Base-by-base conservation (phyloP, 2,113 vertebrate genomes). In the Thymallus thymallus region DNA sequence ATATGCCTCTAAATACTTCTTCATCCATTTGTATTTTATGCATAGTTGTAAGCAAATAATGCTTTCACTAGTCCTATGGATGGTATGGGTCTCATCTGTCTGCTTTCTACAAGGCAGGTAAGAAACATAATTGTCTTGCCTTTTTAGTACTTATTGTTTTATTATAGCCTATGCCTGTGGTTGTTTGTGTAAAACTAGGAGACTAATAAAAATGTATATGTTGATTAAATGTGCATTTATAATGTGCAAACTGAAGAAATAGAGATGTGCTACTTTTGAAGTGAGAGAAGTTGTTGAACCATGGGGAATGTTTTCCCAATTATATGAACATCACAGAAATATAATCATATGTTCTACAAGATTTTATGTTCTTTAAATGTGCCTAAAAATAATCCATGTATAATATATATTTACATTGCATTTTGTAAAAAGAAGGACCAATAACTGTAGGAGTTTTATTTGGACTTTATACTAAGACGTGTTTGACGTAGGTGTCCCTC, bases 51-150 rank as follows among this genome's bases (percentile, higher is more conserved):
- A 41, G n/a, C 64, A 72, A 71, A 90, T 84, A 80, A 93, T 93
- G 92, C 72, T 82, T 3, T 61, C 84, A 62, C 80, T 79, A 32
- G 58, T 85, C 51, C 70, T 85, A 20, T 87, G 65, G 76, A n/a
- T 82, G 61, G 6, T 85, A 20, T 91, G 86, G 88, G 73, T 80
- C 79, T 80, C 75, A 2, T 81, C 82, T 68, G 29, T 87, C 22
- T 75, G 85, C 66, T 84, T 89, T 82, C 86, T 90, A 18, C 90
- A 86, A 78, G 77, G 77, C 85, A 91, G 92, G 93, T 94, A 90
- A 89, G 85, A 79, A 14, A 3, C 6, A n/a, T 41, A 5, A 16
- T 60, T 60, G 9, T 41, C n/a, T 60, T 16, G 16, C 20, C 20
- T 41, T 72, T 41, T 23, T 1, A 41, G 35, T 41, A 41, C 9